phyloP scores from a whole-genome alignment of 2,888 invertebrate species.

The Poecilus cupreus region DNA sequence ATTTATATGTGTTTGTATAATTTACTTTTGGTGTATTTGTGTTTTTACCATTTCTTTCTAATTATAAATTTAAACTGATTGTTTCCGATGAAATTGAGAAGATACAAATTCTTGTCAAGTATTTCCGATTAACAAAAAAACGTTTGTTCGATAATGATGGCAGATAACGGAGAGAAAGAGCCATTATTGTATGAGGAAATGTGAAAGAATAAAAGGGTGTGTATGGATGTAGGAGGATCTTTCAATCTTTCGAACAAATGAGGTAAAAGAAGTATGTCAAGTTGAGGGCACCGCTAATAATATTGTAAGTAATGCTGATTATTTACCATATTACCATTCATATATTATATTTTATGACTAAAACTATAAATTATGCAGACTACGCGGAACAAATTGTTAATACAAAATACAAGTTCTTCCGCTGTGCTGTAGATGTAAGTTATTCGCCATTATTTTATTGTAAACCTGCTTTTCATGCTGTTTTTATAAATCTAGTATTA shows the following conservation, averaged over 20 bases:
- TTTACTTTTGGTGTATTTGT: too few species aligned
- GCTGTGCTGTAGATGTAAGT: too few species aligned
- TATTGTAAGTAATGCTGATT: slow-evolving; percentile 6
- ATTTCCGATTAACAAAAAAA: background rate
- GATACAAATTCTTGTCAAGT: background rate
- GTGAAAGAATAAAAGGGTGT: slow-evolving; percentile 33
- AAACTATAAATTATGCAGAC: background rate
- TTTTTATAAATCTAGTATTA: too few species aligned
- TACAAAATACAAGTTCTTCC: background rate
- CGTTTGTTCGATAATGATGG: slow-evolving; percentile 9
- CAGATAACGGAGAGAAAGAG: slow-evolving; percentile 22
- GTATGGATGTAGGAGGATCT: slow-evolving; percentile 9
- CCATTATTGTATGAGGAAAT: slow-evolving; percentile 13
- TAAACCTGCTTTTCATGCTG: background rate
- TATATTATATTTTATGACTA: slow-evolving; percentile 14
- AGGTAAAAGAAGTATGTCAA: slow-evolving; percentile 29
- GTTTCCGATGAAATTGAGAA: too few species aligned
- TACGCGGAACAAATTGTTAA: background rate
- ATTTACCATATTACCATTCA: slow-evolving; percentile 14
- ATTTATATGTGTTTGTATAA: too few species aligned
- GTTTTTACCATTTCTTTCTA: background rate
- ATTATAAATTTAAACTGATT: too few species aligned
- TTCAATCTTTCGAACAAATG: slow-evolving; percentile 4
- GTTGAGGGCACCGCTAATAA: slow-evolving; percentile 18
- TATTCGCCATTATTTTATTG: background rate